Evolutionary conservation across 92 coral and sea anemone species (phyloP), one percentile per base, ranked within the genome.

Genomic region (Blastomussa wellsi): DNA sequence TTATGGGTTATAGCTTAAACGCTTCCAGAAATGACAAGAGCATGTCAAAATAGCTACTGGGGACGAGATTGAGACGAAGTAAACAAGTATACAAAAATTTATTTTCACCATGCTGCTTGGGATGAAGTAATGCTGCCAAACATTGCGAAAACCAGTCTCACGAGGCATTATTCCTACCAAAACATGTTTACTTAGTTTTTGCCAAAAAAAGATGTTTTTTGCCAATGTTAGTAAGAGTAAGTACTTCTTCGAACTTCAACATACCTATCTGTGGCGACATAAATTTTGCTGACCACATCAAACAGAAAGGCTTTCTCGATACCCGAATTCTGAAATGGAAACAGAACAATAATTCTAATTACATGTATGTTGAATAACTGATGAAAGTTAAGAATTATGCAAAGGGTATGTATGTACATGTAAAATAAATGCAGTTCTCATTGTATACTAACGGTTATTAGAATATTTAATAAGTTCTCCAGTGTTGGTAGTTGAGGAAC

Each of bases 221-320:
- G n/a, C n/a, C n/a, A n/a, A n/a, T n/a, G n/a, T n/a, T n/a, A n/a
- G n/a, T n/a, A n/a, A n/a, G n/a, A n/a, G n/a, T n/a, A n/a, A n/a
- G 55, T 14, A 49, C 16, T 14, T 12, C 16, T 49, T 9, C 3
- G 16, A 15, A 49, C 13, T 13, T 44, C 49, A 4, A 57, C 29
- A 64, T 78, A 96, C 98, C 98, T 96, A 92, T 96, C 98, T 24
- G 98, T 96, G 6, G 99, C 99, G 31, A 96, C 97, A 55, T 96
- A 96, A 74, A 96, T 96, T 88, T 96, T 96, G 91, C 99, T 96
- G 82, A 96, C 99, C 26, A 96, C 99, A 86, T 96, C 99, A 76
- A 96, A 96, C 4, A 96, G 90, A 82, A 96, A 96, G 37, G 99
- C 99, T 79, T 96, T 96, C 71, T 96, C 99, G 62, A 96, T 96